Evolutionary conservation across 2,113 vertebrate species (phyloP), one percentile per base, ranked within the genome.

Genomic region (Tinamus guttatus): DNA sequence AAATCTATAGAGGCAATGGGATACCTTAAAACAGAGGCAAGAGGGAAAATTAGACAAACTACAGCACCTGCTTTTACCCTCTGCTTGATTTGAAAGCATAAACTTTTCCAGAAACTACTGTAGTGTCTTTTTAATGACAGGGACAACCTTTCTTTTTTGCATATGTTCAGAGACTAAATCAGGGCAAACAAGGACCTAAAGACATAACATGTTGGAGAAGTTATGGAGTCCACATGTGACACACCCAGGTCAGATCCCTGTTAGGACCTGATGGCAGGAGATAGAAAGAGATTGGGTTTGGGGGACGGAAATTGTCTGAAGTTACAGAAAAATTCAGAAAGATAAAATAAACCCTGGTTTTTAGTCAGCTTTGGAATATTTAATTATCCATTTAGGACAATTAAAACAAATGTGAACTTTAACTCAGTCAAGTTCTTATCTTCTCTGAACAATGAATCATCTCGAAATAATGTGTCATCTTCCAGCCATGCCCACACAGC

Each of bases 401-500:
- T 95, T 87, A 95, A 94, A 91, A 94, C 95, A 91, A 93, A 85
- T 94, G 75, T 83, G 83, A 78, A 58, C 86, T 95, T 85, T 34
- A 91, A 92, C 88, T 94, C 85, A 73, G 89, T 51, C 63, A 85
- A 87, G 54, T 81, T 89, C 87, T 65, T 60, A 47, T 90, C 84
- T 94, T 56, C 94, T 70, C 74, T 49, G 92, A 96, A 63, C 59
- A 92, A 73, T 96, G 96, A 96, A 94, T 96, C 95, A 96, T 93
- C 87, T 34, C 0, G 0, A 89, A 89, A 94, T 87, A 65, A 92
- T 83, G 94, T 92, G 93, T 96, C 96, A 96, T 94, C 91, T 91
- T 70, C 91, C 95, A 96, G 94, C 81, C 95, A 89, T 91, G 96
- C 96, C 96, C 92, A 96, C 96, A 96, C 94, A 96, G 91, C 96